These are phyloP conservation scores for Drosophila murphyi DNA, from an alignment of 1,140 invertebrate genomes.

Conservation along the genomic window DNA sequence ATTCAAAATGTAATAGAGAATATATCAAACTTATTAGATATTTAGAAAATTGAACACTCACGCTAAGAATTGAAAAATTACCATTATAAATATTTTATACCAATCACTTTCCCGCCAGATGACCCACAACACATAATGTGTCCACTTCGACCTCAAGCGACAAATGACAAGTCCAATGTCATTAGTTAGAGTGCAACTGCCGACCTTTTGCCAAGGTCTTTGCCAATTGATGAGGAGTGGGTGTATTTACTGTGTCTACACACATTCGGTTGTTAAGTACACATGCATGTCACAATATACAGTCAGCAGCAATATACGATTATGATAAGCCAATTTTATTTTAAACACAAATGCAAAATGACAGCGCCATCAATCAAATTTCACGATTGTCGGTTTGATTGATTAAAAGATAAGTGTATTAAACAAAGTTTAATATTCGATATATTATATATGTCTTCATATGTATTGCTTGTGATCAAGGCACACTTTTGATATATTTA, in stretches of 20 bases:
- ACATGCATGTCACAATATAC: slow-evolving; percentile 2
- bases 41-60: too few species aligned
- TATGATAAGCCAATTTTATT: slow-evolving; percentile 37
- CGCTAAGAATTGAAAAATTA: background rate
- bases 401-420: slow-evolving; percentile 26
- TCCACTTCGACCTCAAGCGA: background rate
- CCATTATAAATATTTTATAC: background rate
- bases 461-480: background rate
- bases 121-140: background rate
- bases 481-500: slow-evolving; percentile 12
- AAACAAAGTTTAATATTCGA: slow-evolving; percentile 7
- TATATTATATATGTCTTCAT: slow-evolving; percentile 1
- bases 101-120: slow-evolving; percentile 3
- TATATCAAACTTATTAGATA: too few species aligned
- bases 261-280: background rate
- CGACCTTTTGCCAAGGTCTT: slow-evolving; percentile 34
- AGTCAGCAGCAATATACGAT: slow-evolving; percentile 2
- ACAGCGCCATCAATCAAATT: slow-evolving; percentile 35
- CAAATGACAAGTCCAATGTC: slow-evolving; percentile 22
- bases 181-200: slow-evolving; percentile 18
- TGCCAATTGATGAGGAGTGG: background rate
- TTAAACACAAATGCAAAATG: slow-evolving; percentile 21
- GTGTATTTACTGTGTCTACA: background rate
- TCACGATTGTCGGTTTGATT: slow-evolving; percentile 25
- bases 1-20: too few species aligned